Evolutionary conservation across 23 tunicate species (phyloP).

Genomic region (Styela plicata): DNA sequence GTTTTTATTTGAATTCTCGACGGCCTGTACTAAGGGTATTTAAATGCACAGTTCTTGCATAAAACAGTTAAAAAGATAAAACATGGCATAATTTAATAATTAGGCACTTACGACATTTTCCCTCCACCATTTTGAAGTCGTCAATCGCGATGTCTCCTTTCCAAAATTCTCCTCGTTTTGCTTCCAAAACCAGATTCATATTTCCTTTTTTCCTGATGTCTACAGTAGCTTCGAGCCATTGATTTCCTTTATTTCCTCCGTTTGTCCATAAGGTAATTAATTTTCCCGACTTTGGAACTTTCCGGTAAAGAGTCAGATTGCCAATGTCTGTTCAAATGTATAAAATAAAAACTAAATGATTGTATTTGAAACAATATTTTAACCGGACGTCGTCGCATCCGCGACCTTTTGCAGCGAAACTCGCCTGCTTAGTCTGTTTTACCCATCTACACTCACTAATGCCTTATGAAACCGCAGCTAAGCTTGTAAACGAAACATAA

Average conservation of each 20-base stretch:
- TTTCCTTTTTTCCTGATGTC: slow-evolving; percentile 7
- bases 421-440: no score
- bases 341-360: no score
- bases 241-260: slow-evolving; percentile 15
- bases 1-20: no score
- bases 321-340: slow-evolving; percentile 19
- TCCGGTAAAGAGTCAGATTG: slow-evolving; percentile 9
- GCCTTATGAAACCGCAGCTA: no score
- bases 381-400: no score
- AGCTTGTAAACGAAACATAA: no score
- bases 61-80: no score
- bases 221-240: slow-evolving; percentile 18
- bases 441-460: no score
- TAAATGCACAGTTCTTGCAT: no score
- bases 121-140: slow-evolving; percentile 45
- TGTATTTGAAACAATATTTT: no score
- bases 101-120: slow-evolving; percentile 75
- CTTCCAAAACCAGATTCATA: slow-evolving; percentile 39
- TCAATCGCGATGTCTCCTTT: slow-evolving; percentile 86
- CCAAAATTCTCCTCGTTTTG: slow-evolving; percentile 51
- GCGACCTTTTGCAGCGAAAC: no score
- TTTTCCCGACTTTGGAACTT: background rate
- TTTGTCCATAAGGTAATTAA: slow-evolving; percentile 2
- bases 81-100: background rate
- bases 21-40: no score